Evolutionary conservation across 2,888 invertebrate genomes (phyloP).

Genomic region (Tetranychus piercei): DNA sequence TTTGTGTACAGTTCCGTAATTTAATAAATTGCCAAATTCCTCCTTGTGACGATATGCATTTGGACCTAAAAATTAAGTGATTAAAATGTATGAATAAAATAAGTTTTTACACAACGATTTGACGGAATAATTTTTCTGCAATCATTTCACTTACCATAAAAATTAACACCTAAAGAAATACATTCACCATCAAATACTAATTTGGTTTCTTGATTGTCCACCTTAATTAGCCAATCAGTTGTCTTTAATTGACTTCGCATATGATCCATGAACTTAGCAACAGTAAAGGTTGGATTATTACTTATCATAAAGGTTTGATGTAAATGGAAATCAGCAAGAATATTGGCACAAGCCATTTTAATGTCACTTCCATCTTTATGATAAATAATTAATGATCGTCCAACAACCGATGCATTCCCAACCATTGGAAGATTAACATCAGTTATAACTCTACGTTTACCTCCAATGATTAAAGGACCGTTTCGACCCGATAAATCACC

Average conservation of each 20-base stretch:
- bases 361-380: slow-evolving; percentile 47
- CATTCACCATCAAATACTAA: slow-evolving; percentile 56
- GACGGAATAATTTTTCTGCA: not conserved
- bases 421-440: slow-evolving; percentile 67
- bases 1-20: slow-evolving; percentile 26
- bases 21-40: slow-evolving; percentile 49
- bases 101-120: not conserved
- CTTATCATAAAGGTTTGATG: slow-evolving; percentile 70
- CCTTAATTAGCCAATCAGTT: slow-evolving; percentile 62
- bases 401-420: slow-evolving; percentile 44
- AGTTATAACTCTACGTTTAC: slow-evolving; percentile 52
- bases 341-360: slow-evolving; percentile 71
- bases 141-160: slow-evolving; percentile 42
- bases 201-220: slow-evolving; percentile 33
- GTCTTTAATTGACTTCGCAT: slow-evolving; percentile 60
- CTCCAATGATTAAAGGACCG: slow-evolving; percentile 62
- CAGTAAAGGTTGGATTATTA: slow-evolving; percentile 66
- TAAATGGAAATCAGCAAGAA: slow-evolving; percentile 71
- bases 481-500: slow-evolving; percentile 70
- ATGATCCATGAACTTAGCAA: slow-evolving; percentile 68
- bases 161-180: slow-evolving; percentile 65
- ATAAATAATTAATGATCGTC: slow-evolving; percentile 64
- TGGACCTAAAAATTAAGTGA: not conserved
- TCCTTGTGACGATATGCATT: slow-evolving; percentile 39
- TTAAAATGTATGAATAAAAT: not conserved